phyloP scores from a whole-genome alignment of 2,113 vertebrate genomes.

The Dunckerocampus dactyliophorus region DNA sequence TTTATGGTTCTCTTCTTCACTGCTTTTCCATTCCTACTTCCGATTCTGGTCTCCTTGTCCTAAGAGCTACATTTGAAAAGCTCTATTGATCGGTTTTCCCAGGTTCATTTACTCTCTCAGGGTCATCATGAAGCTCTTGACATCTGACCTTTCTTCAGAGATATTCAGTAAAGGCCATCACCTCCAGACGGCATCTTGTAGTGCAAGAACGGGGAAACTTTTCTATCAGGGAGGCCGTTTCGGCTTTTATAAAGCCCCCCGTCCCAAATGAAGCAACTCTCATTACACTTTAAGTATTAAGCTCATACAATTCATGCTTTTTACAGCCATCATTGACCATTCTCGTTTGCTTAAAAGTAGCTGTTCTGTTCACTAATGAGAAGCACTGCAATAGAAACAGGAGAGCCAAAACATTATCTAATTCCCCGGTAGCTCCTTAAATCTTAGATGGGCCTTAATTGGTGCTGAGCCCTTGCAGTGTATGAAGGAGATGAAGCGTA shows the following conservation, averaged over 20 bases:
- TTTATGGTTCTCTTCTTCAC: no score
- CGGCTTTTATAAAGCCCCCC: no score
- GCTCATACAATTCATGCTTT: no score
- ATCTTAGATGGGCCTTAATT: slow-evolving; percentile 33
- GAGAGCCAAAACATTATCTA: slow-evolving; percentile 22
- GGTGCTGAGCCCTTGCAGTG: slow-evolving; percentile 12
- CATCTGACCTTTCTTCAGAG: slow-evolving; percentile 35
- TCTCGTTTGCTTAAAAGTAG: background rate
- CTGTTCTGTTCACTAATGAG: slow-evolving; percentile 9
- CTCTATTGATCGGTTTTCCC: slow-evolving; percentile 26
- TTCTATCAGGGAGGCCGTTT: no score
- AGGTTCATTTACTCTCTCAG: slow-evolving; percentile 13
- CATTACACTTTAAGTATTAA: no score
- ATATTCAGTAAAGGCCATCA: slow-evolving; percentile 22
- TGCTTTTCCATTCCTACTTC: no score
- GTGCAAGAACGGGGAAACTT: background rate
- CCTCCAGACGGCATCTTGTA: slow-evolving; percentile 13
- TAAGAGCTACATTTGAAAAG: background rate
- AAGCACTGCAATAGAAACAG: slow-evolving; percentile 3
- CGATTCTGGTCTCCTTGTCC: no score
- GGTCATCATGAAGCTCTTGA: slow-evolving; percentile 34
- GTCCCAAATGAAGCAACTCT: no score
- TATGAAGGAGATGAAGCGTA: slow-evolving; percentile 20
- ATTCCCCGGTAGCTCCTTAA: slow-evolving; percentile 28
- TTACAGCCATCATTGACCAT: background rate